Base-by-base conservation (phyloP, 2,888 invertebrate species). In the Lasiommata megera region DNA sequence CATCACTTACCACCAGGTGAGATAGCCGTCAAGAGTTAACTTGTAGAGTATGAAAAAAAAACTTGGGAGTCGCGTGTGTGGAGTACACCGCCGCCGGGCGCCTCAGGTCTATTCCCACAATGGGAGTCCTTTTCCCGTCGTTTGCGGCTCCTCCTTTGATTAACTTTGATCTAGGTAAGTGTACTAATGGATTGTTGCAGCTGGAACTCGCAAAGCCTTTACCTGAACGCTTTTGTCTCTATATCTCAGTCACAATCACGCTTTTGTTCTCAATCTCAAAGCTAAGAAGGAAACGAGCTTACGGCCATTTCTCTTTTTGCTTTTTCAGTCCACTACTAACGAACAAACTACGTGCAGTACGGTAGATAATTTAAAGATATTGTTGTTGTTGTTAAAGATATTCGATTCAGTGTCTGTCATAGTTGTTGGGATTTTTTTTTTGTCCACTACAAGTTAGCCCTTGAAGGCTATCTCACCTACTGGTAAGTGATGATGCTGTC, bases 101-200 rank as follows among this genome's bases (percentile, higher is more conserved):
- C 44, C 56, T 59, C 55, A 61, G 65, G 55, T 75, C 73, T 80
- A 79, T 81, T 82, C 64, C 77, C 78, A 84, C 86, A 84, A 84
- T 80, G 77, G 80, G 76, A 82, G 82, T 85, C 82, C 84, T 86
- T 88, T 87, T 87, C 80, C 76, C 81, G 78, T 82, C 79, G 84
- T 88, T 88, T 88, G 88, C 88, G 84, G 73, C 72, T 71, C 76
- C 74, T 77, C 79, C 82, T 88, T 84, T 90, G 90, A 91, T 91
- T 91, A 91, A 88, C 91, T 91, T 89, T 89, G 89, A 90, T 90
- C 81, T 89, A 84, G 86, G 85, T 83, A 83, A 85, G 86, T 86
- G 80, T 79, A 68, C 79, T 88, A 88, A 88, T 88, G 87, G 85
- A 88, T 88, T 86, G 82, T 82, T 65, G 63, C 65, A 64, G 66